Percentiles rank a stretch among this genome's conserved stretches.
phyloP scores from a whole-genome alignment of 2,888 invertebrate species.

The Bombyx huttoni region DNA sequence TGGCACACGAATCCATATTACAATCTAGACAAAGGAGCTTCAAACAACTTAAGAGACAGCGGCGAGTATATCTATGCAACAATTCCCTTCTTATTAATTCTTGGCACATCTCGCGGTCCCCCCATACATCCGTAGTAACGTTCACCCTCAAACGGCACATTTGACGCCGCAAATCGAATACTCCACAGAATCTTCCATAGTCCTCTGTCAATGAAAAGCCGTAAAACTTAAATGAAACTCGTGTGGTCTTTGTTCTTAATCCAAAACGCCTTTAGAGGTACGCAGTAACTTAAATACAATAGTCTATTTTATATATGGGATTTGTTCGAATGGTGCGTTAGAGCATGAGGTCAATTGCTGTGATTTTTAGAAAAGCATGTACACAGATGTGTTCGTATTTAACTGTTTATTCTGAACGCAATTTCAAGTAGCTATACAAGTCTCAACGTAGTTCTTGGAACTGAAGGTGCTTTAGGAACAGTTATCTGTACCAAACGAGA shows the following conservation, averaged over 20 bases:
- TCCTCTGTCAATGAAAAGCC: slow-evolving; percentile 22
- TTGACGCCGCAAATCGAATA: slow-evolving; percentile 38
- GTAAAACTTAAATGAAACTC: slow-evolving; percentile 41
- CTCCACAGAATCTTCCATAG: slow-evolving; percentile 19
- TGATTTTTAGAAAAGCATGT: neutral
- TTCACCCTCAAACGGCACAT: slow-evolving; percentile 23
- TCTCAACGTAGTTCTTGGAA: too few species aligned
- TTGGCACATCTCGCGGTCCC: slow-evolving; percentile 12
- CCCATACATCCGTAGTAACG: slow-evolving; percentile 12
- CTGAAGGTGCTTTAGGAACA: too few species aligned
- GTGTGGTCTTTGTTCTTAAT: slow-evolving; percentile 27
- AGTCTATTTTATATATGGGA: slow-evolving; percentile 19
- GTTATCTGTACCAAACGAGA: too few species aligned
- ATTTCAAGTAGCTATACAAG: too few species aligned
- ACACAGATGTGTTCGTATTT: too few species aligned
- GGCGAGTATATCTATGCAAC: neutral
- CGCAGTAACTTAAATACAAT: slow-evolving; percentile 27
- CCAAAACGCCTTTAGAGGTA: slow-evolving; percentile 15
- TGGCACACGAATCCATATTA: too few species aligned
- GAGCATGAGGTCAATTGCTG: too few species aligned
- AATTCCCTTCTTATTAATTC: slow-evolving; percentile 21
- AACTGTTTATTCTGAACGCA: too few species aligned
- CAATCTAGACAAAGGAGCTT: too few species aligned
- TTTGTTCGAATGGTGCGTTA: too few species aligned
- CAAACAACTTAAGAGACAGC: too few species aligned